Base-by-base conservation (phyloP, 1,140 invertebrate species). In the Drosophila albomicans region DNA sequence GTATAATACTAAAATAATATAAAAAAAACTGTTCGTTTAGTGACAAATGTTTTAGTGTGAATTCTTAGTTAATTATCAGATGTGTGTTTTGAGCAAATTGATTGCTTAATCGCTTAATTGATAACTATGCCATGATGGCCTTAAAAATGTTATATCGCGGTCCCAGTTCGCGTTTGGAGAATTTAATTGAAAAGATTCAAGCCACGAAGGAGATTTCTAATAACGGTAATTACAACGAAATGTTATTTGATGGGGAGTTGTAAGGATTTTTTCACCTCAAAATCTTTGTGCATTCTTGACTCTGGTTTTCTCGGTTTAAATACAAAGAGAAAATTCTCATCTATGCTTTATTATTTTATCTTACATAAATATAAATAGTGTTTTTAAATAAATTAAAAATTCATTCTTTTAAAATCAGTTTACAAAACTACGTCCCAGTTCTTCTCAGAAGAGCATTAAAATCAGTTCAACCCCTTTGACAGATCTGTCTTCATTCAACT, bases 141-240 rank as follows among this genome's bases (percentile, higher is more conserved):
- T 81, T 92, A 64, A 92, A 90, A 79, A 96, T 96, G 96, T 93
- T 96, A 91, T 96, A 96, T 93, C 96, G 96, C 89, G 96, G 96
- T 68, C 96, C 96, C 91, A 96, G 96, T 93, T 96, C 95, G 85
- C 94, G 95, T 73, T 92, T 97, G 85, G 96, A 97, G 93, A 95
- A 96, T 81, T 94, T 97, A 74, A 97, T 97, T 77, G 96, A 96
- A 88, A 97, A 97, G 93, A 97, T 97, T 79, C 96, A 97, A 87
- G 96, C 96, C 2, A 96, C 96, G 79, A 96, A 96, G 93, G 95
- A 95, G 84, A 88, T 91, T 59, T 78, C 73, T 35, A 91, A 76
- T 71, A 78, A 78, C 68, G 91, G 91, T 92, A 89, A 91, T 45
- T 80, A 57, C 25, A 4, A 30, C 8, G n/a, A 38, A 38, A 38